These are phyloP conservation scores for Salvator merianae DNA, from an alignment of 2,113 vertebrate species.

Conservation along the genomic window DNA sequence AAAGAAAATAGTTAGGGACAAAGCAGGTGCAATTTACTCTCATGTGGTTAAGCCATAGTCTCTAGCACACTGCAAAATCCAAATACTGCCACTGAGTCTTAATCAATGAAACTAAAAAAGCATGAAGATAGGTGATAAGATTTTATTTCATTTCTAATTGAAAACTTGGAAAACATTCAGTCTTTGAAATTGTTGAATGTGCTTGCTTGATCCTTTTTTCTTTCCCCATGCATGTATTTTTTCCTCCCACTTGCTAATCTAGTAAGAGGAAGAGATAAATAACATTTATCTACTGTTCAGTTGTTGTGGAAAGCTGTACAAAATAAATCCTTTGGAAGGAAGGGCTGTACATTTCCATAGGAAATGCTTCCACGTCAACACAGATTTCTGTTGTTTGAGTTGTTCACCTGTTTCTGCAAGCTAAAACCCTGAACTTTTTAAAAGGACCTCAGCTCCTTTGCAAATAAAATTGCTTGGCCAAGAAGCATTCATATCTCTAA, in stretches of 20 bases:
- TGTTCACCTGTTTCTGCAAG: slow-evolving; percentile 4
- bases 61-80: not conserved
- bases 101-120: not conserved
- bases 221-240: not conserved
- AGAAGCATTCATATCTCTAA: not conserved
- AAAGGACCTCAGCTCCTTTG: slow-evolving; percentile 4
- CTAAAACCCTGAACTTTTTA: accelerated
- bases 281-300: not conserved
- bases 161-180: not conserved
- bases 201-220: not conserved
- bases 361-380: not conserved
- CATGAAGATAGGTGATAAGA: too few relatives aligned
- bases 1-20: not conserved
- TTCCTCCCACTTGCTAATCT: not conserved
- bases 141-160: not conserved
- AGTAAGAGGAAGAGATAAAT: not conserved
- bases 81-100: not conserved
- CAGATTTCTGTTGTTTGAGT: not conserved
- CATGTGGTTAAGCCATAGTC: not conserved
- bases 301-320: not conserved
- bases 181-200: not conserved
- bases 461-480: not conserved
- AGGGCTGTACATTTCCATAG: not conserved
- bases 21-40: not conserved
- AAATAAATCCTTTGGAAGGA: not conserved